Percentiles rank a stretch among this genome's conserved stretches.
phyloP scores from a whole-genome alignment of 2,888 invertebrate species.

The Lacanobia oleracea region DNA sequence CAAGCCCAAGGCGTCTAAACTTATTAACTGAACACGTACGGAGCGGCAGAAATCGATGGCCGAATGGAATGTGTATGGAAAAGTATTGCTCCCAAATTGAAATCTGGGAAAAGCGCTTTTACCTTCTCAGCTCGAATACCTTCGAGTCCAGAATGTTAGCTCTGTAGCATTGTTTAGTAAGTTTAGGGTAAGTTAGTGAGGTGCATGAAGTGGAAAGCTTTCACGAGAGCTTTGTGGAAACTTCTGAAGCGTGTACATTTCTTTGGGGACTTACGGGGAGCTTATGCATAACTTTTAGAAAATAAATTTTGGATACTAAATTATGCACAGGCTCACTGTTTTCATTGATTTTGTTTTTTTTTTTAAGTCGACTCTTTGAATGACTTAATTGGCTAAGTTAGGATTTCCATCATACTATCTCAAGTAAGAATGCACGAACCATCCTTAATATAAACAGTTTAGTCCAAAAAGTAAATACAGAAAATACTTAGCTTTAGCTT shows the following conservation, averaged over 20 bases:
- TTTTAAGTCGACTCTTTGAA: conserved; percentile 1
- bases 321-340: not conserved
- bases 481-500: conserved; percentile 10
- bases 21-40: conserved; percentile 76
- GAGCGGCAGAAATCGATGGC: conserved; percentile 67
- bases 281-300: conserved; percentile 42
- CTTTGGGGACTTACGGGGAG: conserved; percentile 34
- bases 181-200: conserved; percentile 40
- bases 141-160: conserved; percentile 18
- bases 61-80: conserved; percentile 66
- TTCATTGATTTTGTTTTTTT: not conserved
- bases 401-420: not conserved
- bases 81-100: conserved; percentile 58
- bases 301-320: conserved; percentile 26
- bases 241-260: conserved; percentile 56
- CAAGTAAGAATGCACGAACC: not conserved
- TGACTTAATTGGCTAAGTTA: not conserved
- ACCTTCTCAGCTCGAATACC: conserved; percentile 20
- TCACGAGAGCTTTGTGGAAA: conserved; percentile 36
- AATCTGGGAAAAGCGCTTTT: conserved; percentile 51
- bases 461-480: not conserved
- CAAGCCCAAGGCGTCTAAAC: conserved; percentile 73
- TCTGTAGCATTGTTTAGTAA: conserved; percentile 47
- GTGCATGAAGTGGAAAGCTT: conserved; percentile 56
- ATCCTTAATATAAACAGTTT: conserved; percentile 1